phyloP scores from a whole-genome alignment of 2,888 invertebrate species.

The Diaphora mendica region DNA sequence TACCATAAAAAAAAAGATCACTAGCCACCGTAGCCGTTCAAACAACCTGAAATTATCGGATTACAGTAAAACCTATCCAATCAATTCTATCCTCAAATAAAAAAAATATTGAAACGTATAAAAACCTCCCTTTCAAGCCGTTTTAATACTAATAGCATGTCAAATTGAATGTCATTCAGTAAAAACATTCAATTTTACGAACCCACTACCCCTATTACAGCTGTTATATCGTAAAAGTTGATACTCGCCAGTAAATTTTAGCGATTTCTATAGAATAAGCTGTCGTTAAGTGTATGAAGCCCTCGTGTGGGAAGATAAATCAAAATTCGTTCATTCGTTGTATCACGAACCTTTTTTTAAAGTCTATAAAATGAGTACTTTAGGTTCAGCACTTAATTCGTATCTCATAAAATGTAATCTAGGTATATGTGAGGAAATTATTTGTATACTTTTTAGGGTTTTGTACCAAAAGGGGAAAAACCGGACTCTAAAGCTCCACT shows the following conservation, averaged over 20 bases:
- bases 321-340: constrained; percentile 41
- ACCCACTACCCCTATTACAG: constrained; percentile 13
- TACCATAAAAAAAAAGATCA: no score
- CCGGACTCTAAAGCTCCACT: no score
- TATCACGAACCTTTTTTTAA: constrained; percentile 4
- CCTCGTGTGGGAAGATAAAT: constrained; percentile 28
- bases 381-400: not conserved
- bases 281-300: constrained; percentile 13
- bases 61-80: not conserved
- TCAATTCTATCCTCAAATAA: constrained; percentile 7
- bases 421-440: not conserved
- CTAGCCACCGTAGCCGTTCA: no score
- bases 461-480: no score
- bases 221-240: constrained; percentile 46
- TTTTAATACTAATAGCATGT: constrained; percentile 34
- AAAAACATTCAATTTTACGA: constrained; percentile 31
- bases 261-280: constrained; percentile 22
- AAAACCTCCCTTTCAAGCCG: constrained; percentile 10
- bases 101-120: constrained; percentile 6
- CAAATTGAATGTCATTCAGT: constrained; percentile 42
- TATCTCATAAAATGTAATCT: constrained; percentile 8
- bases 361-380: not conserved
- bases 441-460: no score
- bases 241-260: constrained; percentile 36
- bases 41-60: not conserved